Evolutionary conservation across 2,888 invertebrate species (phyloP), one percentile per base, ranked within the genome.

Genomic region (Molorchus minor): DNA sequence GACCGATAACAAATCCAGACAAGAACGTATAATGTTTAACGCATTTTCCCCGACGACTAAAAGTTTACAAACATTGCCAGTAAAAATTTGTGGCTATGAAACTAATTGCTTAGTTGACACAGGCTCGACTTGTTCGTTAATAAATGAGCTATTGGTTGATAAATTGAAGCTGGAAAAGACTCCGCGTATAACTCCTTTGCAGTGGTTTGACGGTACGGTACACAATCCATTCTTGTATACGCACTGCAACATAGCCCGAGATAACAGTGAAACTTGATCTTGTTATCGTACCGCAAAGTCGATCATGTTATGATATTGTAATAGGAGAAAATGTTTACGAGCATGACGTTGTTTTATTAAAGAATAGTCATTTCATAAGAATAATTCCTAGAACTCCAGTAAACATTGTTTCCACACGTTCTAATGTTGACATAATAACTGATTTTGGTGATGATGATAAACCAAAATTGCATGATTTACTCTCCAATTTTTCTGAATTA

Each of bases 171-270:
- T 51, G 12, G 19, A 38, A 16, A 57, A 51, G 43, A 25, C 20
- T 47, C 36, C 52, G 1, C 44, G 52, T 36, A 16, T 57, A 17
- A 56, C 49, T n/a, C 10, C 51, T 30, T 51, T 57, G 51, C 57
- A 52, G 20, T 56, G 49, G 49, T 51, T 56, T n/a, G 47, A 56
- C 5, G 47, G 38, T 56, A 56, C 56, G 47, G 16, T 29, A 15
- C 38, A 21, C 20, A 43, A 43, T 17, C 43, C 46, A n/a, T 43
- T 40, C 43, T 57, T 57, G 30, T 0, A 10, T 13, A 57, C 57
- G 20, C 33, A 51, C 2, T 29, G 40, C 19, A n/a, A 40, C 13
- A 15, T 57, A 19, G n/a, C 44, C 57, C 17, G 51, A 51, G 1
- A 30, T 51, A 29, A 43, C 51, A 30, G 3, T 47, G 12, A 47